phyloP scores from a whole-genome alignment of 2,888 invertebrate species.

The Lasius fuliginosus region DNA sequence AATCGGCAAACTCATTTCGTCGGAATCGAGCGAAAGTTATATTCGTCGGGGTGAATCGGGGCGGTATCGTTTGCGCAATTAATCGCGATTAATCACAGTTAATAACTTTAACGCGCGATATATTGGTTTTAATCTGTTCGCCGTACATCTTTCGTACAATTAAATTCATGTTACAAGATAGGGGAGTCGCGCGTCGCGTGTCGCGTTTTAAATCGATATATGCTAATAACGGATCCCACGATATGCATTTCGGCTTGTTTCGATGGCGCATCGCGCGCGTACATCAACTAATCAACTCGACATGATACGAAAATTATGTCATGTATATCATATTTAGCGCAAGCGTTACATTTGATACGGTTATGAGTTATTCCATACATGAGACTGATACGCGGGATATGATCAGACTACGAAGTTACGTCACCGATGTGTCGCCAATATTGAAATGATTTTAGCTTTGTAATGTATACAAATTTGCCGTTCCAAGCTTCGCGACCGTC shows the following conservation, averaged over 20 bases:
- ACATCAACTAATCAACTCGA: conserved; percentile 64
- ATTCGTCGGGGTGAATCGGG: neutral
- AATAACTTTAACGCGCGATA: conserved; percentile 21
- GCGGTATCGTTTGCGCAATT: conserved; percentile 25
- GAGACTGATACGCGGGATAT: conserved; percentile 53
- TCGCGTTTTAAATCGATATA: conserved; percentile 65
- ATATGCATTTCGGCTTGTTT: conserved; percentile 57
- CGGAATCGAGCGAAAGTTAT: conserved; percentile 14
- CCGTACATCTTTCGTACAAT: conserved; percentile 36
- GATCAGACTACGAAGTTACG: conserved; percentile 50
- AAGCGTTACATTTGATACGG: conserved; percentile 64
- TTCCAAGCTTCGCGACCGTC: neutral
- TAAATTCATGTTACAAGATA: conserved; percentile 43
- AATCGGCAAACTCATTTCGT: conserved; percentile 3
- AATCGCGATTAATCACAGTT: conserved; percentile 48
- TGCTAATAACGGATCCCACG: conserved; percentile 55
- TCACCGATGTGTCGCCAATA: conserved; percentile 40
- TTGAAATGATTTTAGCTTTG: conserved; percentile 22
- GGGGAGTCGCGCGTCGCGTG: neutral
- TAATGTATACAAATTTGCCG: conserved; percentile 6
- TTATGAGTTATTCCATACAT: conserved; percentile 67
- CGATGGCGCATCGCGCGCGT: conserved; percentile 27
- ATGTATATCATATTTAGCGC: conserved; percentile 64
- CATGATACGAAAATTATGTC: conserved; percentile 72
- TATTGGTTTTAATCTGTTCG: conserved; percentile 41